Evolutionary conservation across 2,888 invertebrate genomes (phyloP).

Genomic region (Eretmocerus hayati): DNA sequence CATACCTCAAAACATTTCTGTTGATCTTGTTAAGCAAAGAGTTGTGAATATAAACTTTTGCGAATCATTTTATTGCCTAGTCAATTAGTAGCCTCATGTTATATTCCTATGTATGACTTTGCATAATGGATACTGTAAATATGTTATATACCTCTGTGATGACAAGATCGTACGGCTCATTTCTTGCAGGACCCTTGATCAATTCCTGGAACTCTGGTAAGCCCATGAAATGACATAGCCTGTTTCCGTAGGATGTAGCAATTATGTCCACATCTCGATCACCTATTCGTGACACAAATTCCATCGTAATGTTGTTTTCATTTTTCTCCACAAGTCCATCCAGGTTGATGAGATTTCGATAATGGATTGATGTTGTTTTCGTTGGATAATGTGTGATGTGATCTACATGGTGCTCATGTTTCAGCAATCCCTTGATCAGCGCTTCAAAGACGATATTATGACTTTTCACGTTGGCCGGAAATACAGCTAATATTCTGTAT

Average conservation of each 20-base stretch:
- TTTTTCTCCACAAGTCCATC: conserved; percentile 17
- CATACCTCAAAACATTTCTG: background rate
- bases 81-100: too few relatives aligned
- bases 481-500: conserved; percentile 44
- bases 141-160: conserved; percentile 10
- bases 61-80: background rate
- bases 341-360: conserved; percentile 38
- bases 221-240: conserved; percentile 21
- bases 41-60: background rate
- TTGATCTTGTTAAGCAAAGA: background rate
- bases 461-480: conserved; percentile 46
- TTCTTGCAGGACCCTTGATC: conserved; percentile 25
- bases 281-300: conserved; percentile 3
- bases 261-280: background rate
- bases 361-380: conserved; percentile 34
- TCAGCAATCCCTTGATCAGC: conserved; percentile 44
- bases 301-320: conserved; percentile 28
- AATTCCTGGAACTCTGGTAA: conserved; percentile 23
- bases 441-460: conserved; percentile 47
- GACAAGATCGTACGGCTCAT: conserved; percentile 31
- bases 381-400: conserved; percentile 39
- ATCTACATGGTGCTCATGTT: conserved; percentile 46
- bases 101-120: background rate
- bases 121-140: background rate
- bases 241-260: conserved; percentile 15